These are phyloP conservation scores for Himalopsyche tibetana DNA, from an alignment of 2,888 invertebrate genomes.

Conservation along the genomic window DNA sequence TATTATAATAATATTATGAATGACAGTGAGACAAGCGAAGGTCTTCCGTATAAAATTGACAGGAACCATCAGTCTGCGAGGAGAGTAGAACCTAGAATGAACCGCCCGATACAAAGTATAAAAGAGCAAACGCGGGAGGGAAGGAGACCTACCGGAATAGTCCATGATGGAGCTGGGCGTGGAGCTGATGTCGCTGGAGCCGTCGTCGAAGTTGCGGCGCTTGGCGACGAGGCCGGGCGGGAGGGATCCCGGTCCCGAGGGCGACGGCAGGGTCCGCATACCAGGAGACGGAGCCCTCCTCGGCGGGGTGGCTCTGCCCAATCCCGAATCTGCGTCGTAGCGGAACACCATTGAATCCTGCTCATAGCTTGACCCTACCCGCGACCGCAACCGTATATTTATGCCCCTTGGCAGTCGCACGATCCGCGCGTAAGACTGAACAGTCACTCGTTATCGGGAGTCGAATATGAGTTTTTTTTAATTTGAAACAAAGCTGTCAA, in stretches of 20 bases:
- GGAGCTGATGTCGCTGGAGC: slow-evolving; percentile 90
- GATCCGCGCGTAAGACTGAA: not conserved
- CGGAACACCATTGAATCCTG: slow-evolving; percentile 78
- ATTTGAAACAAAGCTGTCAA: no score
- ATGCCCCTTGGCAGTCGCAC: slow-evolving; percentile 37
- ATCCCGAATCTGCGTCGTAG: slow-evolving; percentile 84
- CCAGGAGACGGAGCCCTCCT: slow-evolving; percentile 91
- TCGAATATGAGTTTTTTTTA: no score
- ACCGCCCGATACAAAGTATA: not conserved
- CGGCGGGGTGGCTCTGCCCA: slow-evolving; percentile 92
- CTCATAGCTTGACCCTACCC: slow-evolving; percentile 77
- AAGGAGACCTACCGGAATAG: slow-evolving; percentile 82
- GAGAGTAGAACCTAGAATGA: not conserved
- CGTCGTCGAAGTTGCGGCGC: slow-evolving; percentile 83
- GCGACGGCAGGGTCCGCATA: slow-evolving; percentile 88
- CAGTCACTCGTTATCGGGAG: not conserved
- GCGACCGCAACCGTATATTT: slow-evolving; percentile 66
- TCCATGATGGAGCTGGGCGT: slow-evolving; percentile 92
- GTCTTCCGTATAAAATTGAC: no score
- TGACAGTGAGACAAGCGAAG: no score
- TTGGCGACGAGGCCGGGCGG: slow-evolving; percentile 87
- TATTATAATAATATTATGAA: no score
- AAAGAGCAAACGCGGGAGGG: not conserved
- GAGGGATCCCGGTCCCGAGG: slow-evolving; percentile 89
- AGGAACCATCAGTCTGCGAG: not conserved